Evolutionary conservation across 37 sponge, comb jelly and placozoan species (phyloP).

Genomic region (Aplysina aerophoba): DNA sequence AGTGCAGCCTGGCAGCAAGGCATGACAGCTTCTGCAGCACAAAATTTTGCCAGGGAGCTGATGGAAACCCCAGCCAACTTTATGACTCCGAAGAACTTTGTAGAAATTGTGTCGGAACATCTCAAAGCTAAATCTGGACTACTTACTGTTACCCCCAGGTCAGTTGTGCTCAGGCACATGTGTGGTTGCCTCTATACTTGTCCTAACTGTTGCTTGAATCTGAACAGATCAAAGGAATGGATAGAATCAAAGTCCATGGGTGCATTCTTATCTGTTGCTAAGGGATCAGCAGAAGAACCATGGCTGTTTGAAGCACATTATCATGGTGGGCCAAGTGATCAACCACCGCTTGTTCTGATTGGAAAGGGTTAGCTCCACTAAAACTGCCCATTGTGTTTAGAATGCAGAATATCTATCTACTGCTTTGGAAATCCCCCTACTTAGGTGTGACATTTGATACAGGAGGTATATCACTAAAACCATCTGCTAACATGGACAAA

Average conservation of each 20-base stretch:
- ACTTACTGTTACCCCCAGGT: conserved; percentile 26
- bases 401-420: background rate
- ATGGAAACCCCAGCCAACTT: conserved; percentile 89
- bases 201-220: background rate
- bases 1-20: conserved; percentile 71
- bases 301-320: conserved; percentile 81
- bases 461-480: conserved; percentile 96
- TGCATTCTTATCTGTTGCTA: conserved; percentile 82
- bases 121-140: conserved; percentile 1
- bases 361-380: conserved; percentile 77
- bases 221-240: conserved; percentile 51
- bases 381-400: no score
- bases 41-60: conserved; percentile 89
- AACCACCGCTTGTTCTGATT: conserved; percentile 67
- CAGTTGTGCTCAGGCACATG: background rate
- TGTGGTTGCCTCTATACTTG: background rate
- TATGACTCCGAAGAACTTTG: conserved; percentile 89
- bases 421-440: background rate
- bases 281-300: conserved; percentile 88
- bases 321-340: conserved; percentile 26
- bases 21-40: conserved; percentile 58
- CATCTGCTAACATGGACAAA: conserved; percentile 81
- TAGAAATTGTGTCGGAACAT: conserved; percentile 48
- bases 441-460: conserved; percentile 96
- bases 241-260: conserved; percentile 83